Evolutionary conservation across 2,113 vertebrate species (phyloP).

Genomic region (Piaya cayana): DNA sequence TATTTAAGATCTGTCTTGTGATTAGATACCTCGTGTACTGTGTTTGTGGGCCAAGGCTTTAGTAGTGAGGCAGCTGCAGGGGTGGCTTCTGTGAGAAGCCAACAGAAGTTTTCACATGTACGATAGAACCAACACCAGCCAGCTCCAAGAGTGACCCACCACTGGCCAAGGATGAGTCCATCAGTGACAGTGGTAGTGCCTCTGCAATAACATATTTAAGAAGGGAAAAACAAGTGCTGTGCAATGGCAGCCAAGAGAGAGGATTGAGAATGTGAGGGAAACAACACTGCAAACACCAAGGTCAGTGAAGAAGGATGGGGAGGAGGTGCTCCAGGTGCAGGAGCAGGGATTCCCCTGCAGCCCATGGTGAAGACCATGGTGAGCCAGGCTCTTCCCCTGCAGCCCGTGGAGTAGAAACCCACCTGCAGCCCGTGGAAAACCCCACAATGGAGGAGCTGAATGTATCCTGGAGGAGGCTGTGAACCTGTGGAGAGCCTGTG

Average conservation of each 20-base stretch:
- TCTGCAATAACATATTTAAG: no score
- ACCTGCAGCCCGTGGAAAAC: background rate
- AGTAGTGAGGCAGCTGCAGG: rapidly evolving
- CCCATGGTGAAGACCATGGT: background rate
- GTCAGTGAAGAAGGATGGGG: background rate
- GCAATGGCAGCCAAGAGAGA: no score
- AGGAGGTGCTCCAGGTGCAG: no score
- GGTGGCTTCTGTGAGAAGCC: no score
- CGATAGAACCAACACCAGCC: no score
- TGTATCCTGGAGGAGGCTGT: background rate
- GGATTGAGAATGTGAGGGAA: no score
- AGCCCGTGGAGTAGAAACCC: background rate
- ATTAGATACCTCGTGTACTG: background rate
- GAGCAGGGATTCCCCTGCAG: background rate
- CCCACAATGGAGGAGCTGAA: background rate
- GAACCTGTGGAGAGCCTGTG: background rate
- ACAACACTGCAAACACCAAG: background rate
- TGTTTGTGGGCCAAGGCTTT: background rate
- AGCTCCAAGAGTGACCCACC: no score
- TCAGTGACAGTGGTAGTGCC: no score
- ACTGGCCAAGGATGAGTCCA: no score
- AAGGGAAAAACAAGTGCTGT: no score
- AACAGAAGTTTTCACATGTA: no score
- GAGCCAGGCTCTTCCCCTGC: background rate
- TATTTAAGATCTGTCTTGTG: background rate